Evolutionary conservation across 2,888 invertebrate genomes (phyloP), one percentile per base, ranked within the genome.

Genomic region (Amphimallon solstitiale): DNA sequence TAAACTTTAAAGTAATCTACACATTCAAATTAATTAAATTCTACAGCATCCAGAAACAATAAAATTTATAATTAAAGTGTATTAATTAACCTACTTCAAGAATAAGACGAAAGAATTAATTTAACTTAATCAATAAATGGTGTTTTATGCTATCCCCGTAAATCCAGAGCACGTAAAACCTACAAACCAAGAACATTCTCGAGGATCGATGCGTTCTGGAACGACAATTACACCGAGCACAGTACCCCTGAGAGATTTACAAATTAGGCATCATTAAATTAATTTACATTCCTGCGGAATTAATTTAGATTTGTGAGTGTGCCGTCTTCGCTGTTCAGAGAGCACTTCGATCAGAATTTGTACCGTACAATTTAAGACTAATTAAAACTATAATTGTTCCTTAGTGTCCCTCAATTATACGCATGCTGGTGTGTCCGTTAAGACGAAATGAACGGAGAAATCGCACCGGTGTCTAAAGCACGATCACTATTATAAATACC

Each of bases 321-420:
- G 17, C 35, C 14, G 37, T 37, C 29, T 29, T 29, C 29, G 52
- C 29, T 35, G 35, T 29, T 29, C 19, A 29, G 15, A 23, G 34
- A 56, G 48, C 37, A 19, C 40, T 56, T 64, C 64, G 56, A 64
- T 62, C 51, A 62, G 40, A 21, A 38, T 40, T 62, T 49, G 62
- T 66, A 68, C 66, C 68, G 60, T 69, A 66, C 69, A 72, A 71
- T 71, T 70, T 67, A 71, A 70, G 71, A 65, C 67, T 68, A 69
- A 72, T 72, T 72, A 70, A 71, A 73, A 69, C 71, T 66, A 70
- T 72, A 73, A 73, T 73, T 73, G 71, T 73, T 70, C 71, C 68
- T 67, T 69, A 63, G 65, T 63, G 70, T 54, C 62, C 62, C 40
- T 59, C 71, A 65, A 70, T 73, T 73, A 73, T 69, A 70, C 65